Evolutionary conservation across 2,888 invertebrate species (phyloP).

Genomic region (Drepanosiphum platanoidis): DNA sequence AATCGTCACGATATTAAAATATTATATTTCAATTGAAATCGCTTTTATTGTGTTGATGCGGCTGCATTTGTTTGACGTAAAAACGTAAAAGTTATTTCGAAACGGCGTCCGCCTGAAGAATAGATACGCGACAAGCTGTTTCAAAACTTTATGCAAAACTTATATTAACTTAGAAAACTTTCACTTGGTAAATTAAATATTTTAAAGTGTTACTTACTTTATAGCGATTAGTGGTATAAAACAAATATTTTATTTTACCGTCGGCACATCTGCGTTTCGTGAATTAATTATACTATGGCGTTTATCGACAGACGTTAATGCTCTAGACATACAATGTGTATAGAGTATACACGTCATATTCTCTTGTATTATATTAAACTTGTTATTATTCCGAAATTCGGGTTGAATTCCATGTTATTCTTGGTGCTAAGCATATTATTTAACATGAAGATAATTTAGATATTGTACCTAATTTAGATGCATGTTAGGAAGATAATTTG

Average conservation of each 20-base stretch:
- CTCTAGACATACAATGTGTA: background rate
- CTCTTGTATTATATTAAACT: background rate
- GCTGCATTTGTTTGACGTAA: background rate
- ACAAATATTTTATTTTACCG: background rate
- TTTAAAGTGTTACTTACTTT: conserved; percentile 6
- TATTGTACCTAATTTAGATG: too few species aligned
- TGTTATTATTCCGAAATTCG: background rate
- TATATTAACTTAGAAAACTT: conserved; percentile 4
- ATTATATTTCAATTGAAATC: background rate
- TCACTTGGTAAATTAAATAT: conserved; percentile 7
- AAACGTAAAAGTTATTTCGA: background rate
- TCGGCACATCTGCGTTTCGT: background rate
- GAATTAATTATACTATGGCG: background rate
- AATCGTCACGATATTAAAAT: background rate
- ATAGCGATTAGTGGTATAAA: background rate
- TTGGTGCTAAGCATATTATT: background rate
- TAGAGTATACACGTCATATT: too few species aligned
- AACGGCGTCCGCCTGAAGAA: background rate
- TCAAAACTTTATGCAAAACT: conserved; percentile 27
- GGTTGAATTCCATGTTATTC: background rate
- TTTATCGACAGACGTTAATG: background rate
- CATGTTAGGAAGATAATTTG: too few species aligned
- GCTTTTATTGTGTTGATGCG: background rate
- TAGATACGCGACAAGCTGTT: conserved; percentile 4
- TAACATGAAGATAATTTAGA: too few species aligned